Base-by-base conservation (phyloP, 2,797 vertebrate genomes). In the Rhinoraja longicauda region DNA sequence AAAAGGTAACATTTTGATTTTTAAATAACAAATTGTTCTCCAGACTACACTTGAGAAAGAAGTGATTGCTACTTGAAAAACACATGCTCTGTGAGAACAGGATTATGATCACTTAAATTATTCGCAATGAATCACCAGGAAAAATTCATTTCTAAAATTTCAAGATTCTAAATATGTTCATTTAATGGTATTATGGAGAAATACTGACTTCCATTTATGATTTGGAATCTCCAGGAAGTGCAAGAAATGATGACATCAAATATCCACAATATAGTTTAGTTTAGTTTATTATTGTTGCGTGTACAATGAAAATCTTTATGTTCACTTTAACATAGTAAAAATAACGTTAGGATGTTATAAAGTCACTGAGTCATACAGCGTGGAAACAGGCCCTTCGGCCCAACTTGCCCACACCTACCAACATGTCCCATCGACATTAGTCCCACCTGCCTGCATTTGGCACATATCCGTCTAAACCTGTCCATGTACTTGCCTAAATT, bases 1-100 rank as follows among this genome's bases (percentile, higher is more conserved):
- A 99, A 95, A 99, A 99, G 98, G 98, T 99, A 95, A 84, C n/a
- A 39, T 72, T 39, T 72, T 39, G 36, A 24, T 72, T 72, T 92
- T 45, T 39, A 73, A 75, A 75, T 26, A 7, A 1, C 75, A 26
- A 75, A 15, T 92, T 92, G 70, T 57, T 92, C 39, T 75, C 39
- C 15, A 57, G 12, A 7, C 45, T 26, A 0, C 36, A 45, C 13
- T 75, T n/a, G 57, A 53, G 70, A 91, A 73, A 73, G 13, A 32
- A 62, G 26, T 86, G 57, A 62, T 29, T 62, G 57, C 57, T 15
- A n/a, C 57, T n/a, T 29, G 57, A 86, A 32, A 26, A 57, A 86
- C 4, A 17, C 10, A 0, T 67, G 17, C 29, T 82, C 4, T 8
- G 82, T 86, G 57, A 62, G 82, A 82, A 82, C 57, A 86, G 82